Conservation (phyloP, 1,140 invertebrate species). For the Tribolium madens region DNA sequence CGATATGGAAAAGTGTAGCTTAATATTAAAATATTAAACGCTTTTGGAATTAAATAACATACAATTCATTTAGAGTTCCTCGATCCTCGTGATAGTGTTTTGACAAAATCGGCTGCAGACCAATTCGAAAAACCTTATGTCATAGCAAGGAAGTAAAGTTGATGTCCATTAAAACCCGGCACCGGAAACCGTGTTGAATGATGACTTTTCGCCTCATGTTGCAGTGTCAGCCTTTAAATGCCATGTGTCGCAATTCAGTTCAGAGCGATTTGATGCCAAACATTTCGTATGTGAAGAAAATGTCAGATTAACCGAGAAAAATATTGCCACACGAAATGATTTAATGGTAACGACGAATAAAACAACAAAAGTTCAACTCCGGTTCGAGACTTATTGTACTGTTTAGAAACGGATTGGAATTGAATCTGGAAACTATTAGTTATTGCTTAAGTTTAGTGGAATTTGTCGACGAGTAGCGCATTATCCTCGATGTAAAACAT, state of each 20-base stretch:
- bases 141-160: neutral
- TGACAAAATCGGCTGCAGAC: neutral
- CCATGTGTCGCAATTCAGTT: conserved; percentile 14
- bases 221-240: conserved; percentile 34
- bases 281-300: conserved; percentile 4
- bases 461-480: conserved; percentile 18
- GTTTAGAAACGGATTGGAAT: conserved; percentile 6
- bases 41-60: neutral
- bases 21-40: neutral
- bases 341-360: neutral
- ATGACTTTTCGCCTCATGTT: conserved; percentile 28
- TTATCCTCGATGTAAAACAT: conserved; percentile 31
- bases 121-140: conserved; percentile 19
- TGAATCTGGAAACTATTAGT: conserved; percentile 37
- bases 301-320: conserved; percentile 12
- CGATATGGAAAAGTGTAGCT: too few species aligned
- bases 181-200: conserved; percentile 36
- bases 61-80: conserved; percentile 9
- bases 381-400: conserved; percentile 5
- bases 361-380: neutral
- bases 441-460: conserved; percentile 32
- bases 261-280: neutral
- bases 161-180: conserved; percentile 29
- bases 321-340: neutral
- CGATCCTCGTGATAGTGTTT: conserved; percentile 5